Conservation (phyloP, 2,888 invertebrate genomes). For the Rhyacophila evoluta region DNA sequence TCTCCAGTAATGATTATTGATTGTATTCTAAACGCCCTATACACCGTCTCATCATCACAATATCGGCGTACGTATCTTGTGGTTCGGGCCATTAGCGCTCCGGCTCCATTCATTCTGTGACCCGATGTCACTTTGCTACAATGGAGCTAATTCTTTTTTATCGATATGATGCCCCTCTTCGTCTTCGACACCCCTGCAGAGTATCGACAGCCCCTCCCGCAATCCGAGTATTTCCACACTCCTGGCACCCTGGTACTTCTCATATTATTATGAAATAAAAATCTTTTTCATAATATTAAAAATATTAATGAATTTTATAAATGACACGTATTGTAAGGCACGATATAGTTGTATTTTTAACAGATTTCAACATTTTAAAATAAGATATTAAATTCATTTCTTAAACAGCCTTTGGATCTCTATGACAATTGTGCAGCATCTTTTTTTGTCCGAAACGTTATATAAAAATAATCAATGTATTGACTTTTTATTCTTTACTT, state of each 20-base stretch:
- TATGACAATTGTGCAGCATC: too few relatives aligned
- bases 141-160: conserved; percentile 24
- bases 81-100: conserved; percentile 22
- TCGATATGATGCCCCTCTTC: conserved; percentile 6
- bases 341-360: too few relatives aligned
- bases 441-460: too few relatives aligned
- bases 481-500: too few relatives aligned
- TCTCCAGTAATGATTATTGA: neutral
- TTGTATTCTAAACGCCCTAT: conserved; percentile 6
- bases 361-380: too few relatives aligned
- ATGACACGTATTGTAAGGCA: too few relatives aligned
- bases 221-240: neutral
- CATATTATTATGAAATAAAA: too few relatives aligned
- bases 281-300: too few relatives aligned
- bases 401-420: too few relatives aligned
- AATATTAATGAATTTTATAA: too few relatives aligned
- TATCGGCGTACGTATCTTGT: conserved; percentile 13
- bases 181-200: neutral
- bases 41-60: neutral
- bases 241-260: neutral
- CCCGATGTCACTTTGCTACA: conserved; percentile 22
- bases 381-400: too few relatives aligned
- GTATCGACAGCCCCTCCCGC: neutral
- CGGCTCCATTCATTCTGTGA: conserved; percentile 14
- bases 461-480: too few relatives aligned